Base-by-base conservation (phyloP, 1,140 invertebrate genomes). In the Saccostrea echinata region DNA sequence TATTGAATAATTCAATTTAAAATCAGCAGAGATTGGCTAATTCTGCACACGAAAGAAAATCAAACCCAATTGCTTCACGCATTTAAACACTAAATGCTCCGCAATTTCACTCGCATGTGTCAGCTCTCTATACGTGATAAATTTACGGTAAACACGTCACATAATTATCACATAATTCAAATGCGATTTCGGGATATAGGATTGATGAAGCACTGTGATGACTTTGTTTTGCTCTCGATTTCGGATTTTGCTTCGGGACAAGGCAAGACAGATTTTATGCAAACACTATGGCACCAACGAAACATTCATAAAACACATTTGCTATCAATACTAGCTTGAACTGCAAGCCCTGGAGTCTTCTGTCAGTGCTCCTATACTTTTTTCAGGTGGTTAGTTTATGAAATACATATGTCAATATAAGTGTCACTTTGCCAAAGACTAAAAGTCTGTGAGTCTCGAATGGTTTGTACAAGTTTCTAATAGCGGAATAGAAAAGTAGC, bases 1-100 rank as follows among this genome's bases (percentile, higher is more conserved):
- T 76, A 76, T 76, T 76, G 68, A 76, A 76, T 76, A 76, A 76
- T 76, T 76, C 68, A 76, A 76, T 76, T 76, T 30, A 76, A 76
- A 33, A 76, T 76, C 27, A 13, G 68, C 27, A 30, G 68, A 33
- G 27, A 76, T 76, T 76, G 24, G 68, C 27, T 27, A 27, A 76
- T 76, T 33, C 27, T 76, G 68, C 27, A 30, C 68, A 76, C 68
- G 68, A 76, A 76, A 33, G 68, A 76, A 76, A 76, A 35, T 76
- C 24, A 35, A 76, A 76, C 24, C 24, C 68, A 33, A 76, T 76
- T 76, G 68, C 68, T 76, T 76, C 27, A 76, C 68, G 27, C 68
- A 33, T 76, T 76, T 76, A 76, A 76, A 76, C 24, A 76, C 27
- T 16, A 12, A 33, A 76, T 43, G 43, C 43, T 76, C 68, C 18